These are phyloP conservation scores for Sylvilagus floridanus DNA, from an alignment of 2,797 vertebrate genomes.

Conservation along the genomic window DNA sequence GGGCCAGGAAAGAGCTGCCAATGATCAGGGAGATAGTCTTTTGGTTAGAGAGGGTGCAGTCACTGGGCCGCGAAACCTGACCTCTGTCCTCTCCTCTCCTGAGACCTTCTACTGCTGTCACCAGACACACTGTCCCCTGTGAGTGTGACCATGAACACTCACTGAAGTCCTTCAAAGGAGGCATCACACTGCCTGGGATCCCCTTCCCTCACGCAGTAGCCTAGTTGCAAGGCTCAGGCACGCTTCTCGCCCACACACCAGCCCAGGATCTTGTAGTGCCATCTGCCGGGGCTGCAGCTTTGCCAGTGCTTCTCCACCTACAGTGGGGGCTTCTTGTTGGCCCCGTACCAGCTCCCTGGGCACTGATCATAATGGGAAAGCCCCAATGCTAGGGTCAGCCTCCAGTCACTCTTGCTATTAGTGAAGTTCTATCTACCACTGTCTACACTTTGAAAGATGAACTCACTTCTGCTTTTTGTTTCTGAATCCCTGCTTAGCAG, in stretches of 20 bases:
- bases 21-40: neutral
- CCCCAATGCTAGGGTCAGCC: neutral
- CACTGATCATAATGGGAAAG: neutral
- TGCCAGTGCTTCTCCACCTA: neutral
- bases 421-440: neutral
- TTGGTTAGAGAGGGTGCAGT: neutral
- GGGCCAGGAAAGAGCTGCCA: neutral
- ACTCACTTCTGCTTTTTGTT: neutral
- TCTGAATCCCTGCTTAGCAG: neutral
- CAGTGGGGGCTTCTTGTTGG: neutral
- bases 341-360: accelerated
- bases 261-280: neutral
- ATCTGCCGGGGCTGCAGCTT: neutral
- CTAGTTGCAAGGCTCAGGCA: neutral
- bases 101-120: neutral
- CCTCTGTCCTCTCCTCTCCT: neutral
- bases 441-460: neutral
- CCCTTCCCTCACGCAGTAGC: neutral
- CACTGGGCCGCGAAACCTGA: neutral
- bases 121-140: neutral
- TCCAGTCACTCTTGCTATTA: neutral
- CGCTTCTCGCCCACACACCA: neutral
- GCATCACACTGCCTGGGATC: neutral
- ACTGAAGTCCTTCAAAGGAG: neutral
- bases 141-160: neutral